Evolutionary conservation across 1,140 invertebrate genomes (phyloP).

Genomic region (Dufourea novaeangliae): DNA sequence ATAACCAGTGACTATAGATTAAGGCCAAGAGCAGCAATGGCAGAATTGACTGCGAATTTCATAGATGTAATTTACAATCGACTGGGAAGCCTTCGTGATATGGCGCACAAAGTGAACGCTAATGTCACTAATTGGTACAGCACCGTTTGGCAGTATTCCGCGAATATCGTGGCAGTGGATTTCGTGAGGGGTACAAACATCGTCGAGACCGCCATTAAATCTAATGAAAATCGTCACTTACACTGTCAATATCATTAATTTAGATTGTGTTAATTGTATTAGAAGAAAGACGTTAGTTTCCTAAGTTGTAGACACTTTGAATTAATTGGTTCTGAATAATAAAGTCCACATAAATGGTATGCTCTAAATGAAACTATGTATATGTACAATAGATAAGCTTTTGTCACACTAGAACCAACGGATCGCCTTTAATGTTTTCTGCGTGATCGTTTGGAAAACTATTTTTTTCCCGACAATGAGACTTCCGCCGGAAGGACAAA

Average conservation of each 20-base stretch:
- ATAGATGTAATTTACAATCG: conserved; percentile 82
- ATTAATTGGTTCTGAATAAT: no score
- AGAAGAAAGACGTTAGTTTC: no score
- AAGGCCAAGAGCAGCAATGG: conserved; percentile 84
- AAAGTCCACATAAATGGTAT: no score
- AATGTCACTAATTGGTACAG: conserved; percentile 83
- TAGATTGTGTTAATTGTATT: no score
- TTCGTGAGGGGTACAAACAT: conserved; percentile 84
- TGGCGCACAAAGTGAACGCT: conserved; percentile 84
- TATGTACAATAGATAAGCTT: not conserved
- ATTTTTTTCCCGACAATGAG: conserved; percentile 47
- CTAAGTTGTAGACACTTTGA: no score
- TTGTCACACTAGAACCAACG: not conserved
- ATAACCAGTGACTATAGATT: conserved; percentile 3
- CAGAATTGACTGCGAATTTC: conserved; percentile 84
- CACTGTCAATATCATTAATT: conserved; percentile 49
- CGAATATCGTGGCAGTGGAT: conserved; percentile 85
- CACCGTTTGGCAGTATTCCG: conserved; percentile 80
- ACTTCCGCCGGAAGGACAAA: conserved; percentile 66
- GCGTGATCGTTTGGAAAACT: not conserved
- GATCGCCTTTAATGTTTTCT: not conserved
- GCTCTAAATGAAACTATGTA: no score
- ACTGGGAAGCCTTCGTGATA: conserved; percentile 81
- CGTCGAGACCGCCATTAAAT: conserved; percentile 83
- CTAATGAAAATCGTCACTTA: conserved; percentile 76